Evolutionary conservation across 2,888 invertebrate species (phyloP).

Genomic region (Caenorhabditis drosophilae): DNA sequence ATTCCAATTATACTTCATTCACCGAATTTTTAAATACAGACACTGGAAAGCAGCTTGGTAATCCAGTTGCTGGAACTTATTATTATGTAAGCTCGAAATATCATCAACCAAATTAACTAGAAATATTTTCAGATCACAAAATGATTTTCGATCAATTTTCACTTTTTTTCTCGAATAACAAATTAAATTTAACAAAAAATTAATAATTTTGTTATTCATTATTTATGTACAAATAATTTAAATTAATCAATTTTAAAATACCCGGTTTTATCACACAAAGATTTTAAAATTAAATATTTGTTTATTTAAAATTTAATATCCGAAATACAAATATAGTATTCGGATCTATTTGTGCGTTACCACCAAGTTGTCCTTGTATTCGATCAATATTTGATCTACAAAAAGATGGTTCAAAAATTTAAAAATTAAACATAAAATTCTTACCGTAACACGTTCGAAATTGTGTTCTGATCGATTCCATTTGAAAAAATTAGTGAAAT

Average conservation of each 20-base stretch:
- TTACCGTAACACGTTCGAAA: constrained; percentile 26
- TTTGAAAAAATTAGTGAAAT: constrained; percentile 22
- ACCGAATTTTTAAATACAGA: constrained; percentile 54
- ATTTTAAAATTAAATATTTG: too few species aligned
- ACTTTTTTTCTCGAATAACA: too few species aligned
- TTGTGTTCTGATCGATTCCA: constrained; percentile 16
- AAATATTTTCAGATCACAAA: constrained; percentile 47
- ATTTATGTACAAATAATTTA: too few species aligned
- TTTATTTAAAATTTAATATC: too few species aligned
- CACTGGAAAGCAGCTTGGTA: constrained; percentile 56
- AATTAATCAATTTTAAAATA: too few species aligned
- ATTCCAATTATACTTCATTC: constrained; percentile 58
- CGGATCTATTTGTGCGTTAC: constrained; percentile 38
- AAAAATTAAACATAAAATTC: background rate
- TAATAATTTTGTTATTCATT: too few species aligned
- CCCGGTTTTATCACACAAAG: too few species aligned
- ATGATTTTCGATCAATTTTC: too few species aligned
- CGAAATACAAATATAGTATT: constrained; percentile 25
- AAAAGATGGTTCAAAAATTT: background rate
- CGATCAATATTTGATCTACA: constrained; percentile 23
- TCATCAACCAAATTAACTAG: constrained; percentile 1
- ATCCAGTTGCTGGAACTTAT: constrained; percentile 51
- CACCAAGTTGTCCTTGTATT: constrained; percentile 31
- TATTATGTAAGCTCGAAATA: constrained; percentile 40
- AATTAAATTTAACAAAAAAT: too few species aligned